A percentile compares a stretch with the other conserved stretches of the same genome.
Conservation (phyloP, 2,888 invertebrate species). For the Chironomus riparius region DNA sequence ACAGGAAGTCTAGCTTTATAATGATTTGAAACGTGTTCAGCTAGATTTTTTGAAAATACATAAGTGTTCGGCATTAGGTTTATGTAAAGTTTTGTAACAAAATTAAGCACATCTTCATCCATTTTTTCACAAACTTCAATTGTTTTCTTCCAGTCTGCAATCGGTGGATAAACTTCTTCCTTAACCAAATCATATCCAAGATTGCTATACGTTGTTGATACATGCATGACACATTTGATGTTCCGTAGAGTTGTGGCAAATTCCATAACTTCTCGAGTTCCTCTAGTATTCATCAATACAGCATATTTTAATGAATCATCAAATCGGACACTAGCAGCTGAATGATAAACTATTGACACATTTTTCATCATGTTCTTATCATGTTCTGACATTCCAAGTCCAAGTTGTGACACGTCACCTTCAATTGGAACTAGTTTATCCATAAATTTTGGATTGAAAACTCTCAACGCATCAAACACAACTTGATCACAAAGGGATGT, state of each 20-base stretch:
- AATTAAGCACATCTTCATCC: slow-evolving; percentile 48
- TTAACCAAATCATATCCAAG: slow-evolving; percentile 63
- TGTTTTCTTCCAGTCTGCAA: slow-evolving; percentile 58
- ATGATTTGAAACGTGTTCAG: slow-evolving; percentile 69
- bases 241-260: slow-evolving; percentile 47
- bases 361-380: slow-evolving; percentile 47
- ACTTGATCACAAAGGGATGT: slow-evolving; percentile 47
- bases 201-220: slow-evolving; percentile 83
- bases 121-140: slow-evolving; percentile 54
- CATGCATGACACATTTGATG: slow-evolving; percentile 59
- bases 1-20: slow-evolving; percentile 58
- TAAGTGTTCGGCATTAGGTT: slow-evolving; percentile 79
- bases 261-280: slow-evolving; percentile 54
- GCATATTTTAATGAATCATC: slow-evolving; percentile 65
- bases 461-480: slow-evolving; percentile 41
- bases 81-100: slow-evolving; percentile 53
- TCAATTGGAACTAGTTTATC: slow-evolving; percentile 56
- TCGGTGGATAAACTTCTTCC: slow-evolving; percentile 64
- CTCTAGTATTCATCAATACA: slow-evolving; percentile 53
- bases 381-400: slow-evolving; percentile 49
- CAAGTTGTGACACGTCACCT: slow-evolving; percentile 51
- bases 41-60: slow-evolving; percentile 79
- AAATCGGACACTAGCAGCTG: slow-evolving; percentile 58
- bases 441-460: slow-evolving; percentile 47
- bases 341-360: slow-evolving; percentile 41